Conservation (phyloP, 1,140 invertebrate species). For the Microplitis mediator region DNA sequence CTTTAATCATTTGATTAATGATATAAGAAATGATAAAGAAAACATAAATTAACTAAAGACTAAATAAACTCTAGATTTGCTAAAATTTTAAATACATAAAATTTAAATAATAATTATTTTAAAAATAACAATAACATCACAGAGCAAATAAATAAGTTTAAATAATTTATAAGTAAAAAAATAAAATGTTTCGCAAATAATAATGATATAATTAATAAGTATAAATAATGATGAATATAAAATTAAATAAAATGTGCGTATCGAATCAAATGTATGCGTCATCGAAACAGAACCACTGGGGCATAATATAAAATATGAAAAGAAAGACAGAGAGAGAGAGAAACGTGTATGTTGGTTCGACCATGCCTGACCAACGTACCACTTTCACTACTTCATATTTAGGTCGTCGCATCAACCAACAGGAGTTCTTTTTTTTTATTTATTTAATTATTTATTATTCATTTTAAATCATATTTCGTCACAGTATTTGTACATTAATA, state of each 20-base stretch:
- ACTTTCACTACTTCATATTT: constrained; percentile 62
- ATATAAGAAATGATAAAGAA: background rate
- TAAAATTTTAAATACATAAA: background rate
- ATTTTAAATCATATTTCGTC: background rate
- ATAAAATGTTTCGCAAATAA: too few relatives aligned
- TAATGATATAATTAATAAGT: too few relatives aligned
- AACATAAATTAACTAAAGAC: too few relatives aligned
- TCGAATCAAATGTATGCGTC: background rate
- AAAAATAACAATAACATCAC: too few relatives aligned
- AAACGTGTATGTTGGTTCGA: constrained; percentile 42
- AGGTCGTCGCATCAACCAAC: constrained; percentile 54
- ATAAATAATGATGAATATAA: background rate
- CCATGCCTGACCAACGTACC: constrained; percentile 57
- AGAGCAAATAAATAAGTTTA: too few relatives aligned
- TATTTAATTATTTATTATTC: background rate
- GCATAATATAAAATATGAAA: background rate
- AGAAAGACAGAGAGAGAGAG: background rate
- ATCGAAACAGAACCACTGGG: constrained; percentile 3
- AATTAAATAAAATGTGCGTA: background rate
- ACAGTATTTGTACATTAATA: background rate
- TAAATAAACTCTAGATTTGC: background rate
- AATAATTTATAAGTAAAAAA: too few relatives aligned
- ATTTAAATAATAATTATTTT: too few relatives aligned
- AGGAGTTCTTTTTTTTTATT: constrained; percentile 12
- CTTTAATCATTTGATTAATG: background rate